These are phyloP conservation scores for Ormyrus nitidulus DNA, from an alignment of 2,888 invertebrate species.

Conservation along the genomic window DNA sequence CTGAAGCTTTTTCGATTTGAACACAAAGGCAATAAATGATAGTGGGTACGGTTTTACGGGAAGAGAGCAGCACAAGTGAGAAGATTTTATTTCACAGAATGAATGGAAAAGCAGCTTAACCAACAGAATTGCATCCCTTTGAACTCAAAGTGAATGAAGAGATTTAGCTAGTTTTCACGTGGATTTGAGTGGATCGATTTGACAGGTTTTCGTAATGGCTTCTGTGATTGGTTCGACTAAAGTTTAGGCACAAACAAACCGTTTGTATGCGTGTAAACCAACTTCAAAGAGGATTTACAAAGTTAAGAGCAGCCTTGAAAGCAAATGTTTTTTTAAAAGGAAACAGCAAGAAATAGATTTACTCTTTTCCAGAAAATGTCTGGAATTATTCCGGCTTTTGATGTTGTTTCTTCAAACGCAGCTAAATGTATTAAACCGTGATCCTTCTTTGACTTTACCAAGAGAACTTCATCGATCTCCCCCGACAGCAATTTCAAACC, in stretches of 20 bases:
- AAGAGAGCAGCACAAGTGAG: no score
- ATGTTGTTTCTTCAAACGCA: not conserved
- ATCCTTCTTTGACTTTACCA: no score
- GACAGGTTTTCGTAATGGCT: not conserved
- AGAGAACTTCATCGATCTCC: no score
- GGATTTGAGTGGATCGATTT: not conserved
- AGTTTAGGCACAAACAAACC: not conserved
- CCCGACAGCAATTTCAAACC: no score
- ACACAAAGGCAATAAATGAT: no score
- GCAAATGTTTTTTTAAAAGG: not conserved
- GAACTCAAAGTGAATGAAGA: not conserved
- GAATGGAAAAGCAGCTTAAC: no score
- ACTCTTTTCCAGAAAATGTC: not conserved
- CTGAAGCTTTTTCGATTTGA: no score
- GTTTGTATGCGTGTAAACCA: not conserved
- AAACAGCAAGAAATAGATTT: conserved; percentile 2
- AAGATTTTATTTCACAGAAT: no score
- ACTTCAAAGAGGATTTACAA: conserved; percentile 23
- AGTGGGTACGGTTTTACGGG: no score
- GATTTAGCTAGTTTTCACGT: conserved; percentile 4
- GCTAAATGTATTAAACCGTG: no score
- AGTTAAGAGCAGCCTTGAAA: not conserved
- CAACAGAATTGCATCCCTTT: conserved; percentile 11
- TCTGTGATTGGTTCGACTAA: not conserved
- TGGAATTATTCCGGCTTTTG: not conserved